These are phyloP conservation scores for Clytia hemisphaerica DNA, from an alignment of 30 jellyfish, hydroid and myxozoan genomes.

Conservation along the genomic window DNA sequence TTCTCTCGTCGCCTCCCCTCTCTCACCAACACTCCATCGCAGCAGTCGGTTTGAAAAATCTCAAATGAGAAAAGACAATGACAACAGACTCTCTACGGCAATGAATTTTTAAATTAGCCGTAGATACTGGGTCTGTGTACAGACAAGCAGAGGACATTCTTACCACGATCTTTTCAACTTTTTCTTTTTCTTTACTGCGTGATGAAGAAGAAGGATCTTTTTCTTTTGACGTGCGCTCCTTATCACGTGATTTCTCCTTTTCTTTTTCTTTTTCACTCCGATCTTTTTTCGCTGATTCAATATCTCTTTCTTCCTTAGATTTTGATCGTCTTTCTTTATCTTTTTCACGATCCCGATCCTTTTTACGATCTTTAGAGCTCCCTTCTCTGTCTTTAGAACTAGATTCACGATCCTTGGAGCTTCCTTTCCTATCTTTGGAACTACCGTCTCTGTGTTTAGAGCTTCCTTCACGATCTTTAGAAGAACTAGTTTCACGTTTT, in stretches of 20 bases:
- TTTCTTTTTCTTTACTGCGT: constrained; percentile 19
- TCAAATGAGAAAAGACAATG: no score
- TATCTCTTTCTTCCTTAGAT: not conserved
- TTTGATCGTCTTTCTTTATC: constrained; percentile 39
- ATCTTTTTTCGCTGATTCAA: not conserved
- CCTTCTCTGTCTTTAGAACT: constrained; percentile 32
- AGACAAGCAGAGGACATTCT: no score
- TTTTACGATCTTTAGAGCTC: constrained; percentile 19
- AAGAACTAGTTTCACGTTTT: constrained; percentile 24
- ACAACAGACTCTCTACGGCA: no score
- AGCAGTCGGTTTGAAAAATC: no score
- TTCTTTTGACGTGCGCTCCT: constrained; percentile 6
- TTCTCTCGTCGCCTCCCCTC: no score
- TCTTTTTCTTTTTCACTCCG: not conserved
- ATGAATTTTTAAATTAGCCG: no score
- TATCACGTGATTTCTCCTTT: not conserved
- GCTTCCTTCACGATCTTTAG: constrained; percentile 18
- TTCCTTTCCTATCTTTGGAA: constrained; percentile 16
- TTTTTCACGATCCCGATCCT: constrained; percentile 6
- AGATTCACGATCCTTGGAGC: constrained; percentile 28
- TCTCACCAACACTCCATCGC: no score
- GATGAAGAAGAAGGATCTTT: no score
- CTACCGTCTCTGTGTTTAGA: constrained; percentile 6
- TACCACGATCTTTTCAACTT: constrained; percentile 4
- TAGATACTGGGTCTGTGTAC: no score